These are phyloP conservation scores for Onychostoma macrolepis DNA, from an alignment of 2,113 vertebrate species.

Conservation along the genomic window DNA sequence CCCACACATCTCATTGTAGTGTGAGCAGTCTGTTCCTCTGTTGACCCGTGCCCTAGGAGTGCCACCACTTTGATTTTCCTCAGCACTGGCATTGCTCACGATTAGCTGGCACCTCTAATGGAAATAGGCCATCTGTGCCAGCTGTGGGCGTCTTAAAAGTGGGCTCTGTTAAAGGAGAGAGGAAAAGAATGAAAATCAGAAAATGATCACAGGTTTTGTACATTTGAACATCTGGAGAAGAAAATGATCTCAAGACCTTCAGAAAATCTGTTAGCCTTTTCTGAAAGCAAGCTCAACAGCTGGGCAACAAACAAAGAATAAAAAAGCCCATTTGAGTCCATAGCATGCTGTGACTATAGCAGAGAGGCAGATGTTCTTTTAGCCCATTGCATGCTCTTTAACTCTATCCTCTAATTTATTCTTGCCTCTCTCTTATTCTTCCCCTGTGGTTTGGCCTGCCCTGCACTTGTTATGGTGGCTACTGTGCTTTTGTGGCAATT, in stretches of 20 bases:
- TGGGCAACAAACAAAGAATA: constrained; percentile 4
- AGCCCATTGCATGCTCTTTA: neutral
- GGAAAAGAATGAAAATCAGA: neutral
- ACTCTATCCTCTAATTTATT: constrained; percentile 34
- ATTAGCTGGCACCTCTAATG: constrained; percentile 25
- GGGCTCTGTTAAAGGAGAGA: neutral
- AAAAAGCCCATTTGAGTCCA: neutral
- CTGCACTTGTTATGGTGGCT: constrained; percentile 38
- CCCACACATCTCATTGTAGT: constrained; percentile 19
- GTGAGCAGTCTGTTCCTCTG: constrained; percentile 23
- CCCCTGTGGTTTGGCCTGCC: constrained; percentile 20
- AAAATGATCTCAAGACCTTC: neutral
- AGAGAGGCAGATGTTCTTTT: constrained; percentile 1
- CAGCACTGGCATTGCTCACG: neutral
- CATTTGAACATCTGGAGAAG: neutral
- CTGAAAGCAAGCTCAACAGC: neutral
- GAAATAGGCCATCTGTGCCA: constrained; percentile 28
- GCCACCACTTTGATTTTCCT: constrained; percentile 45
- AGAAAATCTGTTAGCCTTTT: neutral
- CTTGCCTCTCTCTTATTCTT: constrained; percentile 3
- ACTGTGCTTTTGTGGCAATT: constrained; percentile 44
- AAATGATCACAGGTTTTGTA: neutral
- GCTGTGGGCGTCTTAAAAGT: constrained; percentile 14
- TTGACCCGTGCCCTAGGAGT: constrained; percentile 14
- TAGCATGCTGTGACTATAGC: constrained; percentile 28